These are phyloP conservation scores for Palaemon carinicauda DNA, from an alignment of 1,140 invertebrate genomes.

Conservation along the genomic window DNA sequence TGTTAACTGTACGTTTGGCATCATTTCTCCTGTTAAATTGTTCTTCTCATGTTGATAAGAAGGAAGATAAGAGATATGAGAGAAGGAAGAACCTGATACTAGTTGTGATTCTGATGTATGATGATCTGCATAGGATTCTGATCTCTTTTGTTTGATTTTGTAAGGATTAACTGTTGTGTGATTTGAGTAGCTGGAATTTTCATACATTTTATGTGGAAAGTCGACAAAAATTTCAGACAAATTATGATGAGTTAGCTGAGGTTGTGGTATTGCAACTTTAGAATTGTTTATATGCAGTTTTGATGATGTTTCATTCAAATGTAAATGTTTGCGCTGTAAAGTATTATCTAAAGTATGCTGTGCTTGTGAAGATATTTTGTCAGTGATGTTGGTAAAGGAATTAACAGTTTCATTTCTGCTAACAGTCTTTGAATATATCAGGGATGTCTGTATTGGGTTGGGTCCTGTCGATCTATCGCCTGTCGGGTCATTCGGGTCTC, in stretches of 20 bases:
- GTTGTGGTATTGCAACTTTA: too few relatives aligned
- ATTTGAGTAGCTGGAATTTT: background rate
- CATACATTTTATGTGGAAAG: background rate
- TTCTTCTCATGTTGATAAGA: background rate
- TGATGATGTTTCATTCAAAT: too few relatives aligned
- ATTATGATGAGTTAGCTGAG: too few relatives aligned
- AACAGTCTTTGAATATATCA: background rate
- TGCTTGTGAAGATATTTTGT: too few relatives aligned
- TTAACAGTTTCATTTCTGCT: too few relatives aligned
- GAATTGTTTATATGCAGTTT: too few relatives aligned
- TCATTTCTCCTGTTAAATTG: background rate
- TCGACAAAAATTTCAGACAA: too few relatives aligned
- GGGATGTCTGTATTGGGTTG: background rate
- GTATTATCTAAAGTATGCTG: too few relatives aligned
- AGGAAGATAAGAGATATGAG: too few relatives aligned
- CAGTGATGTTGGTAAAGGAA: too few relatives aligned
- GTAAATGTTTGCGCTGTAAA: too few relatives aligned
- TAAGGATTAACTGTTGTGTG: background rate
- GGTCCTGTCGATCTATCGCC: slow-evolving; percentile 18
- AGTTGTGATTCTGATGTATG: background rate
- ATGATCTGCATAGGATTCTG: background rate
- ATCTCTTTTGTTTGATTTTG: background rate
- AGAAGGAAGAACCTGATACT: background rate
- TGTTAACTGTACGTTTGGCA: background rate
- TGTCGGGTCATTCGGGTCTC: slow-evolving; percentile 13